phyloP scores from a whole-genome alignment of 2,888 invertebrate genomes.

The Cheilosia scutellata region DNA sequence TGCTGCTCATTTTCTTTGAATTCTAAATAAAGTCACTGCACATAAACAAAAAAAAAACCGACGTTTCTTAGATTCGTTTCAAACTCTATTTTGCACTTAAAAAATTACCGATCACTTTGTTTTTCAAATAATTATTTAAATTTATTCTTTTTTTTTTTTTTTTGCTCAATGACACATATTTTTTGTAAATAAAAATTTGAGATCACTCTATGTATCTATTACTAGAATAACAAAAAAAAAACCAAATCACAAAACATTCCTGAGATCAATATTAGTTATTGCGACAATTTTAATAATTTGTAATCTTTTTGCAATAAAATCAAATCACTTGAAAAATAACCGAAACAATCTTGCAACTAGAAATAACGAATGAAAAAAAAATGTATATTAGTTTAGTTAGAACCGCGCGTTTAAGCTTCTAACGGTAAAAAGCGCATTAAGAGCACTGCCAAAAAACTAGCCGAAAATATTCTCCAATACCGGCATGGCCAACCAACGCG shows the following conservation, averaged over 20 bases:
- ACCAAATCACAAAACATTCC: constrained; percentile 25
- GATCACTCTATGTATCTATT: constrained; percentile 26
- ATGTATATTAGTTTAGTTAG: constrained; percentile 7
- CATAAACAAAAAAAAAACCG: neutral
- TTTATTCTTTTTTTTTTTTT: constrained; percentile 14
- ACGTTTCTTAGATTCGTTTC: neutral
- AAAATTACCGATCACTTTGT: neutral
- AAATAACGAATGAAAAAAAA: neutral
- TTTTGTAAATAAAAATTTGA: constrained; percentile 17
- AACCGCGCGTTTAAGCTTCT: constrained; percentile 63
- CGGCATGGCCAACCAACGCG: constrained; percentile 74
- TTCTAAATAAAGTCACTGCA: neutral
- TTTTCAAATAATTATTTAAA: neutral
- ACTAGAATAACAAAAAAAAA: neutral
- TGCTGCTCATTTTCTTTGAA: neutral
- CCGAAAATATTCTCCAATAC: constrained; percentile 78
- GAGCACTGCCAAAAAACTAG: constrained; percentile 80
- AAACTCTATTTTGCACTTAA: constrained; percentile 7
- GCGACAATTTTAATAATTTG: neutral
- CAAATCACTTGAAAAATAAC: constrained; percentile 1
- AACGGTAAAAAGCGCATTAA: constrained; percentile 80
- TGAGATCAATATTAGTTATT: constrained; percentile 32
- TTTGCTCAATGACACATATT: neutral
- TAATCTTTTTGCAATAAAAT: neutral
- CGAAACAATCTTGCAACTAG: constrained; percentile 1